Conservation (phyloP, 2,113 vertebrate species). For the Bujurquina vittata region DNA sequence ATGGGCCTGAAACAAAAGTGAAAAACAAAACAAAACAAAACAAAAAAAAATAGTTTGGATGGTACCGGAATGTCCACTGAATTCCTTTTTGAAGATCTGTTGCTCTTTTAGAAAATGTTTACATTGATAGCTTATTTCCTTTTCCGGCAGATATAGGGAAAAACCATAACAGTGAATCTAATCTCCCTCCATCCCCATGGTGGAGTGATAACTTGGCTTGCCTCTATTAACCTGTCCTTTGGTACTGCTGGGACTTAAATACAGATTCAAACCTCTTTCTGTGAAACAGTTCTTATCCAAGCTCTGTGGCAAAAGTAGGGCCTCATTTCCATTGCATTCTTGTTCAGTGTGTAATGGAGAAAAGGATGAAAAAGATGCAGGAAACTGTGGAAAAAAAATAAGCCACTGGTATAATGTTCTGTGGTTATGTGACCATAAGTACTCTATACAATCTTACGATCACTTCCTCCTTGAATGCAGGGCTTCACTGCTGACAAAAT, state of each 20-base stretch:
- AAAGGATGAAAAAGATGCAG: conserved; percentile 50
- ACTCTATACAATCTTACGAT: conserved; percentile 53
- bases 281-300: conserved; percentile 13
- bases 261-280: conserved; percentile 22
- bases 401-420: conserved; percentile 52
- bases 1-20: neutral
- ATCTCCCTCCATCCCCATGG: conserved; percentile 31
- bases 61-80: neutral
- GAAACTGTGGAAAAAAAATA: conserved; percentile 53
- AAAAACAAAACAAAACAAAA: neutral
- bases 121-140: conserved; percentile 44
- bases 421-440: conserved; percentile 62
- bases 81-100: conserved; percentile 19
- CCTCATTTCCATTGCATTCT: conserved; percentile 60
- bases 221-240: conserved; percentile 31
- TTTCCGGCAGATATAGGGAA: neutral
- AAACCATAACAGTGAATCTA: conserved; percentile 32
- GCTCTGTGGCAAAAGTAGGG: conserved; percentile 54
- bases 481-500: conserved; percentile 60
- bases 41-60: neutral
- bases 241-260: conserved; percentile 34
- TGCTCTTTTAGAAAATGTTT: conserved; percentile 19
- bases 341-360: conserved; percentile 65
- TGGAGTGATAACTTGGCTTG: conserved; percentile 22
- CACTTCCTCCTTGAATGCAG: conserved; percentile 53